Base-by-base conservation (phyloP, 2,888 invertebrate species). In the Trichacis sp. region DNA sequence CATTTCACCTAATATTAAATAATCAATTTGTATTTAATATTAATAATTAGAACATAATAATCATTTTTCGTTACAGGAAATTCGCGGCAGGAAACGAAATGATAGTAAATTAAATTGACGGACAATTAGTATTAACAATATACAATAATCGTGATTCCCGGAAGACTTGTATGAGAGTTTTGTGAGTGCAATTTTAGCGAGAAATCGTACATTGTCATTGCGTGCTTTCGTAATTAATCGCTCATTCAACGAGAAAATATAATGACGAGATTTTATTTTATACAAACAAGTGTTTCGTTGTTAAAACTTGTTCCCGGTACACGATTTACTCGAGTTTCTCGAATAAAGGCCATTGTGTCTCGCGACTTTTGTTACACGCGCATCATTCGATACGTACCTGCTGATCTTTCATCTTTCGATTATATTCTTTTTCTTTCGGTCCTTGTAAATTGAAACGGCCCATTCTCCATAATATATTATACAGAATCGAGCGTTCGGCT, bases 241-340 rank as follows among this genome's bases (percentile, higher is more conserved):
- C 45, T n/a, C 42, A 18, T 15, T 42, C n/a, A 15, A 45, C 20
- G 15, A 17, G 38, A 17, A 17, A 38, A 38, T n/a, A n/a, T 12
- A 17, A 50, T 33, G 11, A 20, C 6, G 30, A 19, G 17, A 24
- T 40, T 50, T 36, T 33, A n/a, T 11, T 18, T 11, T 6, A 53
- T 1, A 18, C 14, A 40, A 43, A 55, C 51, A 55, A 51, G 48
- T 57, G 57, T 57, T 57, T 46, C 40, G 45, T 38, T 55, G 15
- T 38, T 29, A 3, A 24, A 57, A 53, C 49, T 20, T 54, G 19
- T 64, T 64, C 64, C 30, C 33, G 51, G 47, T 64, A 58, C 47
- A 30, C 48, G 33, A 52, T 68, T 66, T 53, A 59, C 64, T 64
- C 52, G 42, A 59, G 40, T 43, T 69, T 69, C 60, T 58, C 49